These are phyloP conservation scores for Rhinolophus ferrumequinum DNA, from an alignment of 2,113 vertebrate species.

Conservation along the genomic window DNA sequence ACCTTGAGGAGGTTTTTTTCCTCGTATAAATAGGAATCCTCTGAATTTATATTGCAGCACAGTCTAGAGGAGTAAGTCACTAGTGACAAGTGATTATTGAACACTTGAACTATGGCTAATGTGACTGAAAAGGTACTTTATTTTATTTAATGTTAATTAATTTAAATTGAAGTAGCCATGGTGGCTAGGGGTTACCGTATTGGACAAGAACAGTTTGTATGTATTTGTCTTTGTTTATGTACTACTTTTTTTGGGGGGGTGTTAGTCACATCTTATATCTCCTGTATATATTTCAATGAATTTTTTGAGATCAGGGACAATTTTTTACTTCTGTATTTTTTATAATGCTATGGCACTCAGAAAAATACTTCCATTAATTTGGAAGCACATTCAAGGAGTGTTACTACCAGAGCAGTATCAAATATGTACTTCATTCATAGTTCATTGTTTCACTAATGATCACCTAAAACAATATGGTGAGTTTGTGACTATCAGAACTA, in stretches of 20 bases:
- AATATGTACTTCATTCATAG: background rate
- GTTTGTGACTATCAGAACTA: background rate
- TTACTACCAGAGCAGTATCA: background rate
- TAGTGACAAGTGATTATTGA: background rate
- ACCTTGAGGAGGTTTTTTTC: background rate
- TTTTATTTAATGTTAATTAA: background rate
- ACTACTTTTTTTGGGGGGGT: background rate
- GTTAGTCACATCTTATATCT: background rate
- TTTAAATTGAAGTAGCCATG: background rate
- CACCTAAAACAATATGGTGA: background rate
- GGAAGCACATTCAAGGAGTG: background rate
- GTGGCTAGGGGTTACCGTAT: background rate
- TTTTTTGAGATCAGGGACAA: background rate
- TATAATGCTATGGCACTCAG: background rate
- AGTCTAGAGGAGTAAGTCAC: background rate
- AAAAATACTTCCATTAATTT: constrained; percentile 30
- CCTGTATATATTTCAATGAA: background rate
- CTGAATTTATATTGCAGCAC: background rate
- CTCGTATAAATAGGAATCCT: background rate
- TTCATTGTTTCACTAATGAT: background rate
- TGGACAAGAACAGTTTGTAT: background rate
- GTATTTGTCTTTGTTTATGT: background rate
- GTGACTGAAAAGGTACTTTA: background rate
- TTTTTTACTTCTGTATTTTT: constrained; percentile 32
- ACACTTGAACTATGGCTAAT: background rate